Evolutionary conservation across 2,888 invertebrate genomes (phyloP).

Genomic region (Eulithis testata): DNA sequence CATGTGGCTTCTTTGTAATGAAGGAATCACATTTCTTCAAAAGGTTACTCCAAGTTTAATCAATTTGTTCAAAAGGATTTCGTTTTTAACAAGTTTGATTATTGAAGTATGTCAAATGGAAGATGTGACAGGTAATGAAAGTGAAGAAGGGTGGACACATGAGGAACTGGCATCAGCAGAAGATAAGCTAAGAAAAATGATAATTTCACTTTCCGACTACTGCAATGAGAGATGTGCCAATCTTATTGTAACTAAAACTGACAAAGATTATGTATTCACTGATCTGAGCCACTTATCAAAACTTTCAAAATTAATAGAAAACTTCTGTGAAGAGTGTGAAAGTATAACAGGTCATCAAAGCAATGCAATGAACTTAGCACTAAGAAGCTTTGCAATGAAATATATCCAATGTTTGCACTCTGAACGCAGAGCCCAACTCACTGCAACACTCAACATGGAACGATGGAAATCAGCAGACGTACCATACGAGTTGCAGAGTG

Average conservation of each 20-base stretch:
- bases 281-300: conserved; percentile 90
- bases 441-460: conserved; percentile 94
- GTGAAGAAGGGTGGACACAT: conserved; percentile 88
- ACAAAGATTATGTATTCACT: conserved; percentile 88
- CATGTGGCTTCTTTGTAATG: conserved; percentile 85
- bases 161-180: conserved; percentile 89
- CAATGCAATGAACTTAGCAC: conserved; percentile 91
- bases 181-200: conserved; percentile 89
- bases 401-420: conserved; percentile 96
- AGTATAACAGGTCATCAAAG: conserved; percentile 89
- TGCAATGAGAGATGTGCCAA: conserved; percentile 97
- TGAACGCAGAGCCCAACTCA: conserved; percentile 93
- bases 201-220: conserved; percentile 94
- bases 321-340: conserved; percentile 91
- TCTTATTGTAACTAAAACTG: conserved; percentile 91
- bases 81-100: conserved; percentile 90
- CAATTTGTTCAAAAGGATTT: conserved; percentile 89
- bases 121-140: conserved; percentile 84
- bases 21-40: conserved; percentile 88
- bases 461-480: conserved; percentile 97
- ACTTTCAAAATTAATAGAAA: conserved; percentile 90
- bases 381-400: conserved; percentile 94
- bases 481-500: conserved; percentile 93
- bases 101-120: conserved; percentile 88
- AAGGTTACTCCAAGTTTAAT: conserved; percentile 87